Evolutionary conservation across 2,888 invertebrate species (phyloP).

Genomic region (Cantharis flavilabris): DNA sequence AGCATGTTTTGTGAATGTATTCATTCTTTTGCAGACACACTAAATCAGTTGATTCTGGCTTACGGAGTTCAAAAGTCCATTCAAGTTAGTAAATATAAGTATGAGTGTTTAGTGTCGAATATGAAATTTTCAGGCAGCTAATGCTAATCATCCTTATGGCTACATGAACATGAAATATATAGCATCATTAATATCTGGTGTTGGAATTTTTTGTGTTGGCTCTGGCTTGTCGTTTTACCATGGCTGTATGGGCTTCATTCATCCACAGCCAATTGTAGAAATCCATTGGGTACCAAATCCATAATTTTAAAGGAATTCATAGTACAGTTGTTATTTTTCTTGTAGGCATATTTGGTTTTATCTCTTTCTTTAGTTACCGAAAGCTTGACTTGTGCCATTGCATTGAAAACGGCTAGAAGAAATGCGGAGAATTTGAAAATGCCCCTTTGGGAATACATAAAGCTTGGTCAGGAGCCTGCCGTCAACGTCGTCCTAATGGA

Average conservation of each 20-base stretch:
- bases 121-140: slow-evolving; percentile 59
- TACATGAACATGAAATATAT: slow-evolving; percentile 97
- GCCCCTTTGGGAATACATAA: slow-evolving; percentile 45
- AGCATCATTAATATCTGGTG: slow-evolving; percentile 95
- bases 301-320: neutral
- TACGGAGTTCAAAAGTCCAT: slow-evolving; percentile 95
- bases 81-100: slow-evolving; percentile 61
- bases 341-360: slow-evolving; percentile 84
- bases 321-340: neutral
- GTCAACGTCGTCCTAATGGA: slow-evolving; percentile 97
- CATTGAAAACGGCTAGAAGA: slow-evolving; percentile 82
- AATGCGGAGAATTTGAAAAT: slow-evolving; percentile 80
- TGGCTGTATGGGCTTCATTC: slow-evolving; percentile 85
- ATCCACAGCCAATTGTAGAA: slow-evolving; percentile 82
- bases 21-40: slow-evolving; percentile 94
- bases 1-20: slow-evolving; percentile 97
- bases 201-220: slow-evolving; percentile 97
- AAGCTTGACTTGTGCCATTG: slow-evolving; percentile 88
- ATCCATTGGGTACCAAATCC: slow-evolving; percentile 80
- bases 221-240: slow-evolving; percentile 95
- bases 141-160: slow-evolving; percentile 90
- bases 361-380: slow-evolving; percentile 88
- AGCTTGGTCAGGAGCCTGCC: slow-evolving; percentile 87
- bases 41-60: slow-evolving; percentile 92
- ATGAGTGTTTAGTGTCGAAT: neutral